Conservation (phyloP, 2,113 vertebrate genomes). For the Nannospalax galili region DNA sequence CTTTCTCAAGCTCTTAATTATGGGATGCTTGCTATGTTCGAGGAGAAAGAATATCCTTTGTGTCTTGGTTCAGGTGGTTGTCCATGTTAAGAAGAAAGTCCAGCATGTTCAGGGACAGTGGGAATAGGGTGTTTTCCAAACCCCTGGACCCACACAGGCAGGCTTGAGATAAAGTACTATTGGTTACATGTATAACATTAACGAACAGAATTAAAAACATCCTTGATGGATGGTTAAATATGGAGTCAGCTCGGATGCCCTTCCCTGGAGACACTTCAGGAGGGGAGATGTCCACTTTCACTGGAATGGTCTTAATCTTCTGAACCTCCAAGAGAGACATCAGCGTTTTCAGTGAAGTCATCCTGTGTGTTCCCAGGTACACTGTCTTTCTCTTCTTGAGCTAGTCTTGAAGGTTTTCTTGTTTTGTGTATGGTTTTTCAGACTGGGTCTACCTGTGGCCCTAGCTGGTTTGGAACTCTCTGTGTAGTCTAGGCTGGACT, state of each 20-base stretch:
- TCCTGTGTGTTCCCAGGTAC: not conserved
- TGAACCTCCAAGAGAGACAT: not conserved
- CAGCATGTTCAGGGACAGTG: no score
- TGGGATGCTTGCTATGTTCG: not conserved
- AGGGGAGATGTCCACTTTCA: not conserved
- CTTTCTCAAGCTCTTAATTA: not conserved
- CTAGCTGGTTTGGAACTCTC: no score
- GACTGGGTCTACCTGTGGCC: no score
- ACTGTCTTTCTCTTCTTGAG: not conserved
- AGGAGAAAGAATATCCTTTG: not conserved
- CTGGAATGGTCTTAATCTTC: not conserved
- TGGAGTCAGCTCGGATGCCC: not conserved
- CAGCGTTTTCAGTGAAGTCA: not conserved
- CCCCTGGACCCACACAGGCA: not conserved
- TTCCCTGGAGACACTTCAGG: constrained; percentile 38
- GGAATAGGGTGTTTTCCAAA: not conserved
- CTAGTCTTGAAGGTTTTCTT: not conserved
- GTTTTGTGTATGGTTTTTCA: no score
- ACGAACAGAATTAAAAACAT: not conserved
- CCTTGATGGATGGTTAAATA: not conserved
- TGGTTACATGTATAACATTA: not conserved
- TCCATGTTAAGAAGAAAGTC: not conserved
- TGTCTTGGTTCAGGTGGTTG: not conserved
- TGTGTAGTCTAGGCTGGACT: no score
- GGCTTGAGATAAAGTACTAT: not conserved